A percentile compares a stretch with the other conserved stretches of the same genome.
These are phyloP conservation scores for Biston betularia DNA, from an alignment of 2,888 invertebrate genomes.

Conservation along the genomic window DNA sequence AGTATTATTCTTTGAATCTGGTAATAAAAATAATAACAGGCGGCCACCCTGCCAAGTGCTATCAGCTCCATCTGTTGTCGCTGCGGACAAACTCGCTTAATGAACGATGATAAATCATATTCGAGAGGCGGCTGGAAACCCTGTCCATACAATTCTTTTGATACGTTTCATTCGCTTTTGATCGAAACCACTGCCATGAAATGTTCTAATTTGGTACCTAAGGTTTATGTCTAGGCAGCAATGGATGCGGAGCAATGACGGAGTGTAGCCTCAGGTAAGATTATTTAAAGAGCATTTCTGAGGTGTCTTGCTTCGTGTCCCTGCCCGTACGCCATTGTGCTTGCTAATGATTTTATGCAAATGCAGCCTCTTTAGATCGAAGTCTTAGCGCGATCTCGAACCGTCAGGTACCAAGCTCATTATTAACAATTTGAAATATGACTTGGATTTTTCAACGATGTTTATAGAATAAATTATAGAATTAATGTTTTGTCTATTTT, in stretches of 20 bases:
- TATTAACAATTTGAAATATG: slow-evolving; percentile 85
- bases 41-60: slow-evolving; percentile 86
- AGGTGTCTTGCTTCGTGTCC: slow-evolving; percentile 82
- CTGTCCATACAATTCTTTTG: slow-evolving; percentile 69
- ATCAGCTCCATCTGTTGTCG: slow-evolving; percentile 87
- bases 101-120: slow-evolving; percentile 87
- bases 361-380: slow-evolving; percentile 86
- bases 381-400: slow-evolving; percentile 86
- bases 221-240: slow-evolving; percentile 33
- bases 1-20: slow-evolving; percentile 86
- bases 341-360: slow-evolving; percentile 87
- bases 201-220: not conserved
- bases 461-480: slow-evolving; percentile 39
- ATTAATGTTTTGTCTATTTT: slow-evolving; percentile 31
- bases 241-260: slow-evolving; percentile 49
- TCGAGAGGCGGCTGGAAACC: slow-evolving; percentile 82
- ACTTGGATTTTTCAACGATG: slow-evolving; percentile 77
- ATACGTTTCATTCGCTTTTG: slow-evolving; percentile 44
- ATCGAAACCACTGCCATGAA: slow-evolving; percentile 57
- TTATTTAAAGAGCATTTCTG: slow-evolving; percentile 73
- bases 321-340: slow-evolving; percentile 85
- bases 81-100: slow-evolving; percentile 86
- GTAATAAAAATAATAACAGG: slow-evolving; percentile 86
- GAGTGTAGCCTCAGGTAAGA: slow-evolving; percentile 50
- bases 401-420: slow-evolving; percentile 85